Conservation (phyloP, 2,888 invertebrate genomes). For the Drosophila anceps region DNA sequence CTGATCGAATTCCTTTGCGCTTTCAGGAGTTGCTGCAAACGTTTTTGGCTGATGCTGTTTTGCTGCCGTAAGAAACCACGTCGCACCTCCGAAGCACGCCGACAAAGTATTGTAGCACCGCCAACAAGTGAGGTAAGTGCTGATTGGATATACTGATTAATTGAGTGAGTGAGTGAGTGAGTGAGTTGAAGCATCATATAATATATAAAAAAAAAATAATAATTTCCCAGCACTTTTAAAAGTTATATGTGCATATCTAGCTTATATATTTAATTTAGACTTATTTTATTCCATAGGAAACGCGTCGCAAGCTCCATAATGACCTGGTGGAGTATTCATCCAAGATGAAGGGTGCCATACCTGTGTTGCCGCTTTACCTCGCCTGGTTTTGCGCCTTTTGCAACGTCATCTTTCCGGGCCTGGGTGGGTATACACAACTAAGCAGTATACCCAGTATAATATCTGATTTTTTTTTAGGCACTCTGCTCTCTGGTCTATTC, state of each 20-base stretch:
- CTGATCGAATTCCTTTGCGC: not conserved
- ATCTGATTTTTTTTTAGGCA: conserved; percentile 87
- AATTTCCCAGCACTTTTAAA: no score
- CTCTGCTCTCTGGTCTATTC: conserved; percentile 94
- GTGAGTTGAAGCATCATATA: not conserved
- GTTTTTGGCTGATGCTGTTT: conserved; percentile 80
- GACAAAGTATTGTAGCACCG: conserved; percentile 88
- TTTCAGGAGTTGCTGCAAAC: conserved; percentile 83
- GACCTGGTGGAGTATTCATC: conserved; percentile 93
- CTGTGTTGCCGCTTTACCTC: conserved; percentile 93
- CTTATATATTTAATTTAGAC: not conserved
- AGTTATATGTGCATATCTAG: no score
- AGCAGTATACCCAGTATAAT: not conserved
- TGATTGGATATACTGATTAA: not conserved
- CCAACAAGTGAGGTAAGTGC: conserved; percentile 81
- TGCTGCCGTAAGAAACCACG: conserved; percentile 86
- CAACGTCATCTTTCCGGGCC: conserved; percentile 92
- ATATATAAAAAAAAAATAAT: no score
- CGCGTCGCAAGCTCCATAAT: conserved; percentile 90
- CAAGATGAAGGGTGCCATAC: conserved; percentile 96
- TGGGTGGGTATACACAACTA: conserved; percentile 86
- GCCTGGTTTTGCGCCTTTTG: conserved; percentile 95
- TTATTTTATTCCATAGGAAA: conserved; percentile 87
- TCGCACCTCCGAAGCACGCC: conserved; percentile 83
- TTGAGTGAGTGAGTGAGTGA: not conserved